Percentiles rank a stretch among this genome's conserved stretches.
Evolutionary conservation across 2,888 invertebrate genomes (phyloP).

Genomic region (Hylaea fasciaria): DNA sequence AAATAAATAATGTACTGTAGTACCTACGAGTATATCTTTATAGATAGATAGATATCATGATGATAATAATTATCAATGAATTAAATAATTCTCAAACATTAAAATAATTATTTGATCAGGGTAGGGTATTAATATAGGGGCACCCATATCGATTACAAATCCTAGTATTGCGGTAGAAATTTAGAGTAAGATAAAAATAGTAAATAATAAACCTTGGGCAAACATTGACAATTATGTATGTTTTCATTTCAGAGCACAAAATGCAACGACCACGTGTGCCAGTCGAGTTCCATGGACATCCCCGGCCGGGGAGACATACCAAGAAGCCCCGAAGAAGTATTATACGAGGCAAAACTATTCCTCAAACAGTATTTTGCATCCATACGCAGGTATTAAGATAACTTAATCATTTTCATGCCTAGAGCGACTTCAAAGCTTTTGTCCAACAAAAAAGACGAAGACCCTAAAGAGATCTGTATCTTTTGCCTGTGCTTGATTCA

Average conservation of each 20-base stretch:
- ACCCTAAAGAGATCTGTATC: background rate
- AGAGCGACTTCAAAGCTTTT: background rate
- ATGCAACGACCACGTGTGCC: constrained; percentile 89
- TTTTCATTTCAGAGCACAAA: constrained; percentile 83
- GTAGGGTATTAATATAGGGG: too few species aligned
- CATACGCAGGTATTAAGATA: constrained; percentile 89
- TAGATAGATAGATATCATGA: too few species aligned
- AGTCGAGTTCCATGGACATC: constrained; percentile 90
- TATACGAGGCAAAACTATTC: constrained; percentile 93
- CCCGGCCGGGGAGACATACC: constrained; percentile 85
- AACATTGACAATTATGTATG: constrained; percentile 1
- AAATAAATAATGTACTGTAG: too few species aligned
- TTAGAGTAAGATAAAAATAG: too few species aligned
- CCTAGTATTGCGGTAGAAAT: too few species aligned
- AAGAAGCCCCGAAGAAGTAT: constrained; percentile 88
- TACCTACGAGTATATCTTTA: too few species aligned
- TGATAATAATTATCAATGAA: too few species aligned
- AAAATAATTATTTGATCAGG: too few species aligned
- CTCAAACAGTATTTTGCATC: constrained; percentile 95
- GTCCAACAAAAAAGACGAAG: too few species aligned
- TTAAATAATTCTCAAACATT: too few species aligned
- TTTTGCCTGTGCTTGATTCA: background rate
- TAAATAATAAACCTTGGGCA: background rate
- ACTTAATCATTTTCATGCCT: background rate
- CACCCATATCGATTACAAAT: too few species aligned